These are phyloP conservation scores for Corythoichthys intestinalis DNA, from an alignment of 2,113 vertebrate species.

Conservation along the genomic window DNA sequence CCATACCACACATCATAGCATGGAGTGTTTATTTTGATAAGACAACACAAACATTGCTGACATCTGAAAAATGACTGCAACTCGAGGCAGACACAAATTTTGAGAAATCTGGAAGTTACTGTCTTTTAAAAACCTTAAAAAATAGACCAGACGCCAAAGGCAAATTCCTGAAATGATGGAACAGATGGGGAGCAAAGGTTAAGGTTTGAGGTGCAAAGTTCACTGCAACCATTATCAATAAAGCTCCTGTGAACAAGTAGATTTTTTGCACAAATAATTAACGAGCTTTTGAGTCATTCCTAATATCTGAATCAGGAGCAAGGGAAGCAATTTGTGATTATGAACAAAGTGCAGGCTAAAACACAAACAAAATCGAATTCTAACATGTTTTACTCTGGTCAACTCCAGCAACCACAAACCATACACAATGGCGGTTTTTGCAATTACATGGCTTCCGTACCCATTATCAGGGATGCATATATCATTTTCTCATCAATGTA, in stretches of 20 bases:
- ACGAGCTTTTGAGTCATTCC: constrained; percentile 32
- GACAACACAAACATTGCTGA: not conserved
- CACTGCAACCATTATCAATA: constrained; percentile 59
- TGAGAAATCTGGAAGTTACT: not conserved
- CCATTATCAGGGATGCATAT: constrained; percentile 16
- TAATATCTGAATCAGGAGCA: constrained; percentile 17
- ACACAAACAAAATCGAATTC: constrained; percentile 18
- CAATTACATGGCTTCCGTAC: constrained; percentile 3
- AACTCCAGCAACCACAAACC: constrained; percentile 11
- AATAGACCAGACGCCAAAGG: constrained; percentile 34
- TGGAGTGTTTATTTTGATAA: not conserved
- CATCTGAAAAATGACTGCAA: not conserved
- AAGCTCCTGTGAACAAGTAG: constrained; percentile 45
- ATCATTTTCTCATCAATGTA: constrained; percentile 6
- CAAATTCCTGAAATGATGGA: constrained; percentile 60
- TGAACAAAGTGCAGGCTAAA: constrained; percentile 24
- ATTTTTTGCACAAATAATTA: constrained; percentile 55
- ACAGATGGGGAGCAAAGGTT: constrained; percentile 56
- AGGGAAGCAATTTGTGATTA: constrained; percentile 30
- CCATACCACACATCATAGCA: not conserved
- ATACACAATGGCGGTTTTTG: not conserved
- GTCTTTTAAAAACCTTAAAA: constrained; percentile 34
- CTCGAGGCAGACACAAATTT: not conserved
- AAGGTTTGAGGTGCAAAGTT: constrained; percentile 63
- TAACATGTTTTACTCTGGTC: constrained; percentile 25